Conservation (phyloP, 2,888 invertebrate species). For the Digitonthophagus gazella region DNA sequence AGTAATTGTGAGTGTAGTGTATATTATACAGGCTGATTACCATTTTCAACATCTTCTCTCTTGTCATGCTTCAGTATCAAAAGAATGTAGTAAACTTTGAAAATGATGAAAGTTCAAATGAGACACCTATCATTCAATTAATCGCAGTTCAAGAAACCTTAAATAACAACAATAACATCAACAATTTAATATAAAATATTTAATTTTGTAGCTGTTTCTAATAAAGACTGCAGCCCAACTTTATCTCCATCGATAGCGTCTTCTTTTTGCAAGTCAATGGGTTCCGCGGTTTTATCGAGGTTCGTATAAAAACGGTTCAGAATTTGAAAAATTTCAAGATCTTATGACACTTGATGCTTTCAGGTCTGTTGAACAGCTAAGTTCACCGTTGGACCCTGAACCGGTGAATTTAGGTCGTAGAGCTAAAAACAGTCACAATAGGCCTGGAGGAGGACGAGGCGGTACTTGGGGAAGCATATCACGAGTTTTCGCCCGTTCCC, state of each 20-base stretch:
- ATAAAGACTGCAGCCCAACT: conserved; percentile 70
- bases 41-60: no score
- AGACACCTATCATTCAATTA: no score
- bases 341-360: background rate
- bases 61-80: no score
- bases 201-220: conserved; percentile 61
- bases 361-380: conserved; percentile 80
- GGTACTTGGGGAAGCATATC: conserved; percentile 91
- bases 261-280: conserved; percentile 74
- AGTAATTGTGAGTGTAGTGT: no score
- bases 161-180: no score
- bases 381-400: conserved; percentile 69
- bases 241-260: conserved; percentile 75
- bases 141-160: no score
- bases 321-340: background rate
- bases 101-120: no score
- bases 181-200: background rate
- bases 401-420: conserved; percentile 54
- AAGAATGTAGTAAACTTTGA: no score
- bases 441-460: conserved; percentile 62
- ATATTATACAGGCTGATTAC: no score
- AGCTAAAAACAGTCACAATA: conserved; percentile 44
- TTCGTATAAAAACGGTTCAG: conserved; percentile 38
- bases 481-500: conserved; percentile 81
- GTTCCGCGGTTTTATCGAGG: conserved; percentile 66